Evolutionary conservation across 37 sponge, comb jelly and placozoan species (phyloP), one percentile per base, ranked within the genome.

Genomic region (Crambe crambe): DNA sequence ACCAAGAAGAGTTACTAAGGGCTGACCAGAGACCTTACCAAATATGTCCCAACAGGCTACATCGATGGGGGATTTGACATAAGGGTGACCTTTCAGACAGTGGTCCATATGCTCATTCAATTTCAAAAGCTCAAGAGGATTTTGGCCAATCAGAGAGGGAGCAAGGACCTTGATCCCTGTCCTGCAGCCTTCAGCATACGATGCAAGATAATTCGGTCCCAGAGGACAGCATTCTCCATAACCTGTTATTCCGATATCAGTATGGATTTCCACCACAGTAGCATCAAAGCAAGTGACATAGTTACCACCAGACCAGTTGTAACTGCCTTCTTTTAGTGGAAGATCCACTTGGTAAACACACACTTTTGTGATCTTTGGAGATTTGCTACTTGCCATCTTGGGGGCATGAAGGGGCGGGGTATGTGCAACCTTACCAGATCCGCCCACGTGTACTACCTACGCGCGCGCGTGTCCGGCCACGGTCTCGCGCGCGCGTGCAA

Each of bases 271-370:
- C 9, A 73, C 74, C 20, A 73, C n/a, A 9, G 74, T 73, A n/a
- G 36, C 31, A 54, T 73, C 74, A 30, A 73, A 73, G 6, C 17
- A 17, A 10, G 10, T 9, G 30, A 73, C 74, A 44, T 30, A 73
- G 9, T 73, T 73, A 51, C 74, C 74, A 12, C 29, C 58, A 25
- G 74, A 44, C 74, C 74, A 73, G 18, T 44, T 54, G 58, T 73
- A 73, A 32, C 74, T 44, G 54, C 74, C 74, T 73, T 73, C 74
- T 12, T 73, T 51, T 29, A 73, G 58, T 17, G 74, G 74, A 5
- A 73, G 32, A 57, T 73, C 74, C 15, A 73, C 77, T 76, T 61
- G 62, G 59, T 39, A 76, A 4, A 59, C 77, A 4, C 20, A 8
- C 40, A 70, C 40, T 39, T 39, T 39, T 10, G 23, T 39, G 9